These are phyloP conservation scores for Ormyrus thymus DNA, from an alignment of 2,888 invertebrate genomes.

Conservation along the genomic window DNA sequence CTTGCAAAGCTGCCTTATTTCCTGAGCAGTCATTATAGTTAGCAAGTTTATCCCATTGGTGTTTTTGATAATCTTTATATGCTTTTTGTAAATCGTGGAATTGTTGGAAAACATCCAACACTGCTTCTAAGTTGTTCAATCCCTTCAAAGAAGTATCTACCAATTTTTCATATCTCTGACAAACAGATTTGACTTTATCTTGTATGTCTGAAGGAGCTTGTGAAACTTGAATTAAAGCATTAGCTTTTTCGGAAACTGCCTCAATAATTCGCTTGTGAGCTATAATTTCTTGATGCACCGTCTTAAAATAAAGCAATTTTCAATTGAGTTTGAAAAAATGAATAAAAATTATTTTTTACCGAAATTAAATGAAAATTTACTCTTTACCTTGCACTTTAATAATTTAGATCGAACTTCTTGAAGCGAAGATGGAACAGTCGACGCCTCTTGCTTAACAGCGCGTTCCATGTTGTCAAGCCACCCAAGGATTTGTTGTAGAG, in stretches of 20 bases:
- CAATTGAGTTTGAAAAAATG: conserved; percentile 20
- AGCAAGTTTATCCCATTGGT: conserved; percentile 90
- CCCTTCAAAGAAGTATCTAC: conserved; percentile 81
- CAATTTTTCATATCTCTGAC: conserved; percentile 85
- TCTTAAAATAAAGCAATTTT: conserved; percentile 71
- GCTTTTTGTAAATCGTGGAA: conserved; percentile 91
- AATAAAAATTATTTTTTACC: conserved; percentile 20
- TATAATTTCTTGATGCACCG: conserved; percentile 90
- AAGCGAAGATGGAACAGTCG: conserved; percentile 84
- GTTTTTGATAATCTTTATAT: conserved; percentile 92
- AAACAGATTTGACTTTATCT: conserved; percentile 83
- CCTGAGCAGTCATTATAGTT: conserved; percentile 90
- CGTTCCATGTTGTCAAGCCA: conserved; percentile 93
- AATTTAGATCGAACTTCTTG: conserved; percentile 91
- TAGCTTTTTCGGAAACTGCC: conserved; percentile 91
- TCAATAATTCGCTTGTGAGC: conserved; percentile 94
- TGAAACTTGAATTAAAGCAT: conserved; percentile 79
- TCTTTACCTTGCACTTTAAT: conserved; percentile 83
- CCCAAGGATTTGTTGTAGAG: conserved; percentile 86
- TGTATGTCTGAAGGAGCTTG: conserved; percentile 79
- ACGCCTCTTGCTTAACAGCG: conserved; percentile 82
- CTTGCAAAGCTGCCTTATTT: conserved; percentile 89
- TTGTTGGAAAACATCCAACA: conserved; percentile 88
- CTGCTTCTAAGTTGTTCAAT: conserved; percentile 84
- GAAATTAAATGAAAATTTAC: not conserved